Conservation (phyloP, 2,113 vertebrate genomes). For the Microcebus griseorufus region DNA sequence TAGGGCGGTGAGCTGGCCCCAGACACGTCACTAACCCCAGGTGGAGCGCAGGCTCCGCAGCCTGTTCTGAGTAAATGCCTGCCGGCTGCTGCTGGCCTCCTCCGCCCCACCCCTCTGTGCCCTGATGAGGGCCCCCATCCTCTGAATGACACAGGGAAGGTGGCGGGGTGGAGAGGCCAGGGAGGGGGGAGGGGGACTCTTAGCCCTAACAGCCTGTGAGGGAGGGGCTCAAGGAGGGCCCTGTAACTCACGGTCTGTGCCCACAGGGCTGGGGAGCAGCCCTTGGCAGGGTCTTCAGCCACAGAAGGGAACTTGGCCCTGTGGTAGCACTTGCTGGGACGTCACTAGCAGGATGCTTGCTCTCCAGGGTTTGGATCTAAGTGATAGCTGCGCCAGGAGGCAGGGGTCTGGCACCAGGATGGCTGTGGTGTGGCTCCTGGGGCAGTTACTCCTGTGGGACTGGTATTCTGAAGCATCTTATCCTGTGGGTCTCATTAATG, state of each 20-base stretch:
- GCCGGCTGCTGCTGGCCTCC: no score
- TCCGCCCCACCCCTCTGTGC: no score
- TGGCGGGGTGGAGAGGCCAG: neutral
- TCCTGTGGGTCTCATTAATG: neutral
- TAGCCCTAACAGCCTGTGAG: no score
- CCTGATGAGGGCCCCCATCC: neutral
- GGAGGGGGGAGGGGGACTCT: neutral
- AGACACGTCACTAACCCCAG: neutral
- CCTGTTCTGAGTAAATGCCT: neutral
- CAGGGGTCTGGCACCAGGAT: neutral
- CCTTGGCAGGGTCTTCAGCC: neutral
- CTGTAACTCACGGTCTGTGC: neutral
- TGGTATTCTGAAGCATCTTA: neutral
- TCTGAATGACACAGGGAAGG: neutral
- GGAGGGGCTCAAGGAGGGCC: neutral
- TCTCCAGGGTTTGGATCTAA: neutral
- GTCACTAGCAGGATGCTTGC: neutral
- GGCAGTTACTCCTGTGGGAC: fast-evolving
- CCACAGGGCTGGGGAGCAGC: neutral
- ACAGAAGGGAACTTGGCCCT: neutral
- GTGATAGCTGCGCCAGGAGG: neutral
- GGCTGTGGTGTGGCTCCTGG: neutral
- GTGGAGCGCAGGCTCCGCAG: fast-evolving
- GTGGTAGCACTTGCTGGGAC: neutral
- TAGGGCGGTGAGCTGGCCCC: slow-evolving; percentile 81